Base-by-base conservation (phyloP, 2,113 vertebrate genomes). In the Spea multiplicata region DNA sequence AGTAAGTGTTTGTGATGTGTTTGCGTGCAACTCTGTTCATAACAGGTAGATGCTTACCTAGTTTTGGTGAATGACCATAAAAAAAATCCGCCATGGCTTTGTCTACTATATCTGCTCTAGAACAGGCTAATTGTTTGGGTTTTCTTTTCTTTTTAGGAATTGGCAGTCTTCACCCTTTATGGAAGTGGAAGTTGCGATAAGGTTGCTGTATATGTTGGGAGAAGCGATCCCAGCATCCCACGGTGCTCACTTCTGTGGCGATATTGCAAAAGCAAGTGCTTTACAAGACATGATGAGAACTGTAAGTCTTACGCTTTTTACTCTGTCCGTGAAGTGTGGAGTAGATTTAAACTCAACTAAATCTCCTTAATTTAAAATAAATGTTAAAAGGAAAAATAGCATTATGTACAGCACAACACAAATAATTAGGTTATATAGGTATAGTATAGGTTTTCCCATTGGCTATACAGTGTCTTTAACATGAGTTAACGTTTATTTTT, bases 281-380 rank as follows among this genome's bases (percentile, higher is more conserved):
- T 91, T 99, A 82, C 97, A 98, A 87, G 96, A 98, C 85, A 98
- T 99, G 97, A 99, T 99, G 96, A 91, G 95, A 88, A 98, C 92
- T 62, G 97, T 99, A 81, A 87, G 94, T 87, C 4, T 48, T 73
- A 3, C 14, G n/a, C 12, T 5, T 73, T 82, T 73, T 82, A 30
- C 47, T 68, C 73, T 81, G 78, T 5, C 65, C 14, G 74, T 76
- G 53, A 83, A 14, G 7, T 13, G 13, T 61, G 13, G 13, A 14
- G 13, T 4, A 14, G 57, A 16, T 1, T 5, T 30, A 10, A 44
- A 30, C 0, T 65, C 1, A 52, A 52, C 3, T 52, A 52, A 52
- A 10, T 52, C 9, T 52, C 9, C 50, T 10, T 52, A 52, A 52
- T 7, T 7, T 52, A 52, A 52, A 52, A 7, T 52, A 7, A 7